Evolutionary conservation across 2,113 vertebrate species (phyloP), one percentile per base, ranked within the genome.

Genomic region (Lates calcarifer): DNA sequence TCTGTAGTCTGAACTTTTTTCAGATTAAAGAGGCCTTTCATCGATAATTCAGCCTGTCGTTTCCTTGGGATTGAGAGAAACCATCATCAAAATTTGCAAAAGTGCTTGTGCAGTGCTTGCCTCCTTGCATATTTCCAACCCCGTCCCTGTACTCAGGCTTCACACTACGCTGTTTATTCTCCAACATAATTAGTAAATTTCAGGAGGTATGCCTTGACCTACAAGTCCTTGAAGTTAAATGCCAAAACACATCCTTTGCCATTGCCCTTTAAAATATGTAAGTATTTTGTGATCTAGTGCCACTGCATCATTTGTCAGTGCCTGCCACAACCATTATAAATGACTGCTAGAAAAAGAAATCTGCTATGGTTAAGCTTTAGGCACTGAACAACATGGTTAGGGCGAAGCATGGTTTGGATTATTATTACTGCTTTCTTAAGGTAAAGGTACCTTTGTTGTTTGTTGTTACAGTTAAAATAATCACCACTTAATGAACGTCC

Each of bases 21-120:
- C 47, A 35, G 53, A 90, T 86, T 87, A 56, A 89, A 87, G 77
- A 79, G 43, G 49, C 47, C 43, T 82, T 67, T 92, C 26, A 80
- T 61, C 2, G 12, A 56, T 74, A 82, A 56, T 66, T 79, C 45
- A 58, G 26, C 62, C 29, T 35, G 22, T 67, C 39, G 9, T 65
- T 81, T 84, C 18, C 22, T 57, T 62, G 10, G 26, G 31, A 79
- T 56, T 78, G 31, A 60, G 55, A 41, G 43, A 43, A 66, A 64
- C 77, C 41, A 33, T 71, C 39, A 61, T 77, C 11, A 57, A 74
- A 64, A 88, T 83, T 66, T 71, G 68, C 57, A 74, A 61, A 47
- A 80, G 35, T 63, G 39, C 61, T 26, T 49, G 68, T 71, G 45
- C n/a, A 47, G 37, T 53, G 47, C 39, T 63, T 79, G 37, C n/a